phyloP scores from a whole-genome alignment of 2,797 vertebrate genomes.

The Etheostoma nigrum region DNA sequence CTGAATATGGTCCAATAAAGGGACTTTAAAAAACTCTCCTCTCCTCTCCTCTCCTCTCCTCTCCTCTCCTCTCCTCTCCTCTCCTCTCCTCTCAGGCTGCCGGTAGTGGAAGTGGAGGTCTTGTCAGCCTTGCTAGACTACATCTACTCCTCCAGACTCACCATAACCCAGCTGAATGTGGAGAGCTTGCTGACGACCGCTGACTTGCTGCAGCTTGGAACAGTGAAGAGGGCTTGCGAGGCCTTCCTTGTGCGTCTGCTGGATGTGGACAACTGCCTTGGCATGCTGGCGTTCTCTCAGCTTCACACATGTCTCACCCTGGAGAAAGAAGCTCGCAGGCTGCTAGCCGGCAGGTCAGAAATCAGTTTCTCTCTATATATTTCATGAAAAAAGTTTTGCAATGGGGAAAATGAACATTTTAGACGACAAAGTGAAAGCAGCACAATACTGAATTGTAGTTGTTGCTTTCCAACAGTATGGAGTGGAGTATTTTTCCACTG shows the following conservation, averaged over 20 bases:
- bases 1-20: too few relatives aligned
- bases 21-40: too few relatives aligned
- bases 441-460: neutral
- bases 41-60: neutral
- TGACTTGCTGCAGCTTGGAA: slow-evolving; percentile 87
- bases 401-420: neutral
- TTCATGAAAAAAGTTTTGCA: neutral
- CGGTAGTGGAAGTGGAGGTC: slow-evolving; percentile 83
- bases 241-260: slow-evolving; percentile 74
- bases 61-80: neutral
- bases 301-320: slow-evolving; percentile 84
- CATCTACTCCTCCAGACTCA: slow-evolving; percentile 85
- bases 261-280: slow-evolving; percentile 86
- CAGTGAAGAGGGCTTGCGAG: slow-evolving; percentile 80
- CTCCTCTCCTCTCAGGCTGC: slow-evolving; percentile 69
- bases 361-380: slow-evolving; percentile 32
- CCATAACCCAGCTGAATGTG: slow-evolving; percentile 83
- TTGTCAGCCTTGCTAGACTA: slow-evolving; percentile 86
- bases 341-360: slow-evolving; percentile 70
- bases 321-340: slow-evolving; percentile 84
- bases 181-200: slow-evolving; percentile 86
- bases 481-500: neutral
- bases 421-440: slow-evolving; percentile 7
- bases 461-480: neutral
- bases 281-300: slow-evolving; percentile 86